phyloP scores from a whole-genome alignment of 2,888 invertebrate genomes.

The Dione juno region DNA sequence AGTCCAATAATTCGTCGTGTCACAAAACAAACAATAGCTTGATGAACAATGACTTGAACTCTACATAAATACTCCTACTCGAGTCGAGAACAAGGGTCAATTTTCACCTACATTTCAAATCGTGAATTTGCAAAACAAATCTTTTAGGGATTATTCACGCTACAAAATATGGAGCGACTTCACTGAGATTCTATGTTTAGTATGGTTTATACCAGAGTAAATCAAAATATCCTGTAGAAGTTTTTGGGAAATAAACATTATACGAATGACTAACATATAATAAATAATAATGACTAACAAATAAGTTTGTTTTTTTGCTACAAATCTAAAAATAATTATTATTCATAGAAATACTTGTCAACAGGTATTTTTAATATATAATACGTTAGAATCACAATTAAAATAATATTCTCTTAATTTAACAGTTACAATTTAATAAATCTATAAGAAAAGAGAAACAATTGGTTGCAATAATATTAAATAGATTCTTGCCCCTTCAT shows the following conservation, averaged over 20 bases:
- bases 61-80: slow-evolving; percentile 56
- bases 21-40: slow-evolving; percentile 49
- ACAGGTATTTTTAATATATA: no score
- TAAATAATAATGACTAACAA: no score
- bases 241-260: not conserved
- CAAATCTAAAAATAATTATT: no score
- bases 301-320: no score
- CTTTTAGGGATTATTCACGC: slow-evolving; percentile 52
- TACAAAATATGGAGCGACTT: slow-evolving; percentile 35
- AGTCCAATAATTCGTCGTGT: slow-evolving; percentile 38
- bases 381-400: no score
- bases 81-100: slow-evolving; percentile 65
- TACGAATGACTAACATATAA: no score
- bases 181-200: not conserved
- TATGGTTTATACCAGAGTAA: not conserved
- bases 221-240: slow-evolving; percentile 1
- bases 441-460: not conserved
- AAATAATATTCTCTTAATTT: no score
- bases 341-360: no score
- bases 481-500: slow-evolving; percentile 46
- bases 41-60: slow-evolving; percentile 52
- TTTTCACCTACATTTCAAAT: slow-evolving; percentile 71
- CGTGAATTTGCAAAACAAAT: slow-evolving; percentile 59
- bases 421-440: no score
- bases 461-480: not conserved